A percentile compares a stretch with the other conserved stretches of the same genome.
Conservation (phyloP, 2,113 vertebrate genomes). For the Naja naja region DNA sequence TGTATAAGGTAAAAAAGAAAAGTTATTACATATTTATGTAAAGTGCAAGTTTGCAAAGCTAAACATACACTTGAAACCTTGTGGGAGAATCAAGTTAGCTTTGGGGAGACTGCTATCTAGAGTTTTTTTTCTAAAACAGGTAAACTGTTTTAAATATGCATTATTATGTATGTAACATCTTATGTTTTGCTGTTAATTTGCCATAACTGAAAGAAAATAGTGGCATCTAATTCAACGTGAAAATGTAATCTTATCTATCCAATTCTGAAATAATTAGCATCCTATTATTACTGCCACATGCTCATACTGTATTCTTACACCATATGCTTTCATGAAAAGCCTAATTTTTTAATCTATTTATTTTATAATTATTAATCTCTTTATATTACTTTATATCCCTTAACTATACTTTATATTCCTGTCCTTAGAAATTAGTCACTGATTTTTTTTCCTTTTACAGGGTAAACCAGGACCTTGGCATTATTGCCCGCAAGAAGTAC, state of each 20-base stretch:
- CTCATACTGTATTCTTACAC: neutral
- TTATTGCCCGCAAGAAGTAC: conserved; percentile 82
- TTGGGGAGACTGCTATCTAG: no score
- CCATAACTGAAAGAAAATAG: neutral
- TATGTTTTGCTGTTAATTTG: neutral
- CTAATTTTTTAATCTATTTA: neutral
- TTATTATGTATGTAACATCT: no score
- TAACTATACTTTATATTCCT: neutral
- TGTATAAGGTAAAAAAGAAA: conserved; percentile 80
- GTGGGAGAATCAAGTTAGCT: neutral
- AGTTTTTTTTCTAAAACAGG: neutral
- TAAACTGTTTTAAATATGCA: neutral
- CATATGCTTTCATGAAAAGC: neutral
- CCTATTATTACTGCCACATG: neutral
- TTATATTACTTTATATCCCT: neutral
- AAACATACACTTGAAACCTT: neutral
- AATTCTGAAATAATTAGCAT: neutral
- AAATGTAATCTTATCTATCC: neutral
- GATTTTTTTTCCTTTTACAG: conserved; percentile 66
- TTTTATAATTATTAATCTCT: neutral
- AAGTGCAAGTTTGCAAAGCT: neutral
- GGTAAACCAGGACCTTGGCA: conserved; percentile 82
- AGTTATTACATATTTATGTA: neutral
- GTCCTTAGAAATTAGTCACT: neutral
- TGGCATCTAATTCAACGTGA: neutral